Evolutionary conservation across 2,113 vertebrate genomes (phyloP).

Genomic region (Toxotes chatareus): DNA sequence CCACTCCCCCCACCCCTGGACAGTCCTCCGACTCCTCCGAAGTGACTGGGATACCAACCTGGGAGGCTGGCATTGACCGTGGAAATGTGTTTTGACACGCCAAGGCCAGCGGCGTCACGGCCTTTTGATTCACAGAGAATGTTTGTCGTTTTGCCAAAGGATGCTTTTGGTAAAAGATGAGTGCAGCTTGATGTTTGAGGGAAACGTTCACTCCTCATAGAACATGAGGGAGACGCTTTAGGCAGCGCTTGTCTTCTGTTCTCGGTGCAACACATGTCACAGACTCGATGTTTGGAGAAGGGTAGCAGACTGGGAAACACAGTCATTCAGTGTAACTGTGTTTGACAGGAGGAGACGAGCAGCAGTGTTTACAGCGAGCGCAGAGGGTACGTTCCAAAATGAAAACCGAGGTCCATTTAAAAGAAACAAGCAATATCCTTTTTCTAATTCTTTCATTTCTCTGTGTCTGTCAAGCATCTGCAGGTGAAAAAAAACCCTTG

Average conservation of each 20-base stretch:
- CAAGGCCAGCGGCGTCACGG: constrained; percentile 14
- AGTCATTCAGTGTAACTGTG: constrained; percentile 37
- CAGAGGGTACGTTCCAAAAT: constrained; percentile 7
- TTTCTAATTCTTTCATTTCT: not conserved
- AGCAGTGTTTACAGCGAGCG: constrained; percentile 25
- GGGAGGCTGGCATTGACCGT: constrained; percentile 39
- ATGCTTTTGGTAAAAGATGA: constrained; percentile 23
- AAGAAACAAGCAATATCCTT: not conserved
- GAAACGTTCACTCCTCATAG: not conserved
- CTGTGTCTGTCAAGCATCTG: constrained; percentile 18
- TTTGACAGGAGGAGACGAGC: constrained; percentile 51
- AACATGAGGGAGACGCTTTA: constrained; percentile 50
- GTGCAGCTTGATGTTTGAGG: constrained; percentile 37
- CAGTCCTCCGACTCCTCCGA: constrained; percentile 14
- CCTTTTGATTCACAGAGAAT: constrained; percentile 27
- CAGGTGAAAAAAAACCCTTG: constrained; percentile 9
- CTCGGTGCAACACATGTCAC: constrained; percentile 25
- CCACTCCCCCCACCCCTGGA: not conserved
- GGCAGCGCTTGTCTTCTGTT: constrained; percentile 52
- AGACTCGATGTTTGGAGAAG: constrained; percentile 26
- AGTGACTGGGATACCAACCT: constrained; percentile 25
- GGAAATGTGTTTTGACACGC: constrained; percentile 39
- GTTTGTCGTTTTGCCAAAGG: constrained; percentile 30
- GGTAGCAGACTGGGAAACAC: constrained; percentile 35
- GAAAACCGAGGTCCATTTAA: constrained; percentile 20